Percentiles rank a stretch among this genome's conserved stretches.
These are phyloP conservation scores for Microtus montanus DNA, from an alignment of 2,113 vertebrate species.

Conservation along the genomic window DNA sequence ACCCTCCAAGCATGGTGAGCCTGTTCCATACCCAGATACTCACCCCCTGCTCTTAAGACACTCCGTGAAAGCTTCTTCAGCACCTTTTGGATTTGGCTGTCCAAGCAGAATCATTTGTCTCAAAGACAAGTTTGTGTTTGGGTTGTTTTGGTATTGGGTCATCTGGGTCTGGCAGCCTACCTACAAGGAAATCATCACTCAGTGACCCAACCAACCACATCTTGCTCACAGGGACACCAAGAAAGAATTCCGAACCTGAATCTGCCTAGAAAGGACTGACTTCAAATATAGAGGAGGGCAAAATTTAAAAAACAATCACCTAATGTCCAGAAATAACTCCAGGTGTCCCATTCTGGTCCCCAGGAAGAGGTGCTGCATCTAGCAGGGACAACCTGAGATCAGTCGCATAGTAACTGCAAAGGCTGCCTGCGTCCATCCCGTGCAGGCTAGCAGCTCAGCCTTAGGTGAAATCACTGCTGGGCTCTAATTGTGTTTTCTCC, in stretches of 20 bases:
- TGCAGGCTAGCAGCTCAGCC: too few relatives aligned
- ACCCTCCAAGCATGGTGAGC: not conserved
- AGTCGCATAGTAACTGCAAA: not conserved
- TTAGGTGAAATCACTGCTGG: not conserved
- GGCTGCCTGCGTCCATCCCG: not conserved
- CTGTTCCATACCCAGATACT: not conserved
- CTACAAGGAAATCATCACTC: not conserved
- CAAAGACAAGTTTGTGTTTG: not conserved
- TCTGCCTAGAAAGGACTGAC: not conserved
- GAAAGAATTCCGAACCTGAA: not conserved
- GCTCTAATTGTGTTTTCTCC: conserved; percentile 52
- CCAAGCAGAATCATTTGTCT: not conserved
- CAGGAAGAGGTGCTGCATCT: not conserved
- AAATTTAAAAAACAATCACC: not conserved
- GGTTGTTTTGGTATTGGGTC: not conserved
- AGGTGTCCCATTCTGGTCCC: not conserved
- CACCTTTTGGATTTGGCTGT: not conserved
- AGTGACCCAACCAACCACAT: not conserved
- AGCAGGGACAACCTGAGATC: not conserved
- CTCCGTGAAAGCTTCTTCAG: not conserved
- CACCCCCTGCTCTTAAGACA: not conserved
- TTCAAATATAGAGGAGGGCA: not conserved
- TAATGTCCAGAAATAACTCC: not conserved
- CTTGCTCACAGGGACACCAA: not conserved
- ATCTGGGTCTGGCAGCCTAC: not conserved